Percentiles rank a stretch among this genome's conserved stretches.
These are phyloP conservation scores for Zeuzera pyrina DNA, from an alignment of 2,888 invertebrate species.

Conservation along the genomic window DNA sequence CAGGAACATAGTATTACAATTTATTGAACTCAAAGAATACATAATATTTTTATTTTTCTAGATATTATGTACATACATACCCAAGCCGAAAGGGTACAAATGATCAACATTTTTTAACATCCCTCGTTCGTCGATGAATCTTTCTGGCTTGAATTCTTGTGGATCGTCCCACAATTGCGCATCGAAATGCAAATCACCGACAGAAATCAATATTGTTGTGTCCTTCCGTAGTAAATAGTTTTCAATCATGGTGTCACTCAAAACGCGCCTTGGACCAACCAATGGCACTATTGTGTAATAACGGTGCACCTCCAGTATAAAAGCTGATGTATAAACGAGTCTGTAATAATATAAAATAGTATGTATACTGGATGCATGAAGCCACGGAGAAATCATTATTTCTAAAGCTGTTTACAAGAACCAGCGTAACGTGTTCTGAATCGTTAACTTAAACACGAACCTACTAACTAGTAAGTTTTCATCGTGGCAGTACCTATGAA, in stretches of 20 bases:
- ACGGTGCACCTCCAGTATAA: slow-evolving; percentile 71
- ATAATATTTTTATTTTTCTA: no score
- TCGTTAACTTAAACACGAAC: no score
- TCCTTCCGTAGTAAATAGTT: slow-evolving; percentile 60
- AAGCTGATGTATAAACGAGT: slow-evolving; percentile 67
- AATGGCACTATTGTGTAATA: slow-evolving; percentile 69
- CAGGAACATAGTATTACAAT: no score
- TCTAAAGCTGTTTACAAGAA: no score
- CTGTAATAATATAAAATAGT: slow-evolving; percentile 33
- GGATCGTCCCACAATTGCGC: slow-evolving; percentile 73
- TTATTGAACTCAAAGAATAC: no score
- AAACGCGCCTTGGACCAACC: slow-evolving; percentile 63
- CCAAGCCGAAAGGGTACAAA: slow-evolving; percentile 78
- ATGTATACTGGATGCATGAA: no score
- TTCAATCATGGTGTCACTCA: slow-evolving; percentile 42
- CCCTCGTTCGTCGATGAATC: slow-evolving; percentile 73
- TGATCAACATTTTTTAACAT: slow-evolving; percentile 65
- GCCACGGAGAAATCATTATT: no score
- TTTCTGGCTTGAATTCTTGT: slow-evolving; percentile 72
- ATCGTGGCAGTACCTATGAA: no score
- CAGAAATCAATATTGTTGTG: slow-evolving; percentile 68
- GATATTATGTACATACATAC: slow-evolving; percentile 66
- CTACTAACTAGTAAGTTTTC: no score
- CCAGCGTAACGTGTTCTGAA: no score
- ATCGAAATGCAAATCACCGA: slow-evolving; percentile 66